Conservation (phyloP, 2,888 invertebrate species). For the Choreutis nemorana region DNA sequence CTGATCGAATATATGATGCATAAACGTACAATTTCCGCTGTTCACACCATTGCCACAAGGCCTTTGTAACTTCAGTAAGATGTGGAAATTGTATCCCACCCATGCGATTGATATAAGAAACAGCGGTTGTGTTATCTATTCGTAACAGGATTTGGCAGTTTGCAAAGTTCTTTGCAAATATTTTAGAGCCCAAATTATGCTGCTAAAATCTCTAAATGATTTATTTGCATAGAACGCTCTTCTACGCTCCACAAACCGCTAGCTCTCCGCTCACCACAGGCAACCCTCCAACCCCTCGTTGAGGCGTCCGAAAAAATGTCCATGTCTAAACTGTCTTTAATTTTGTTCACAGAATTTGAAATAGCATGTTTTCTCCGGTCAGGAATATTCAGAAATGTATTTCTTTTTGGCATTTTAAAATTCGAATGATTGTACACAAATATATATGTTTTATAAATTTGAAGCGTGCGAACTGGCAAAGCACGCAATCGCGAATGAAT, state of each 20-base stretch:
- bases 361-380: no score
- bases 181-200: constrained; percentile 9
- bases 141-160: constrained; percentile 7
- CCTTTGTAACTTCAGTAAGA: constrained; percentile 8
- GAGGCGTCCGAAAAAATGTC: constrained; percentile 11
- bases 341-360: no score
- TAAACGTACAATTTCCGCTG: constrained; percentile 9
- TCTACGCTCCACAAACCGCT: constrained; percentile 8
- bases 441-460: no score
- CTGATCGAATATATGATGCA: constrained; percentile 13
- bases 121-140: constrained; percentile 12
- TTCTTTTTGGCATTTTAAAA: no score
- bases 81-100: constrained; percentile 11
- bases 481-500: no score
- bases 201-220: constrained; percentile 9
- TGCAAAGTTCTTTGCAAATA: constrained; percentile 7
- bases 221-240: constrained; percentile 9
- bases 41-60: constrained; percentile 15
- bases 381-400: no score
- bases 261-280: constrained; percentile 6
- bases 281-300: constrained; percentile 10
- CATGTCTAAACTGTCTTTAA: no score
- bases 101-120: constrained; percentile 10
- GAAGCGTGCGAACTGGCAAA: no score
- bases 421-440: no score